Base-by-base conservation (phyloP, 2,797 vertebrate genomes). In the Mergus octosetaceus region DNA sequence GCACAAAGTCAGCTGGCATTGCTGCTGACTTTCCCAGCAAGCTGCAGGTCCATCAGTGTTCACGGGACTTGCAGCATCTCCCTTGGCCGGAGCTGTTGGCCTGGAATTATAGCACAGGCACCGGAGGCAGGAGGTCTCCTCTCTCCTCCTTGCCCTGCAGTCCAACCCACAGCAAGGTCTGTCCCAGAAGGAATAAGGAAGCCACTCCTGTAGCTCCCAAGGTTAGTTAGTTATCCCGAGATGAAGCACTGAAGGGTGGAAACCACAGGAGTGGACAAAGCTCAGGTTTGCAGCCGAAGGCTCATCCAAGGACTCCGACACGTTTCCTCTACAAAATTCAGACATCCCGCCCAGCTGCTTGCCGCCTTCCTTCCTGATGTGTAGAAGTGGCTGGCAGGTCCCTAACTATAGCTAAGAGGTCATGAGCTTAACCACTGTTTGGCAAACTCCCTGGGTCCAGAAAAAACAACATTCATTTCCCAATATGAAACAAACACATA, bases 1-100 rank as follows among this genome's bases (percentile, higher is more conserved):
- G 85, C 95, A 94, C 90, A 80, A 78, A 91, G 89, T 84, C 74
- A 92, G 77, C 69, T 88, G 85, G 94, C 84, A 69, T 57, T 8
- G 60, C 0, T 0, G 71, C 56, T 1, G 0, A 57, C 1, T 1
- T 69, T 36, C 51, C 41, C 56, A 32, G 72, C 71, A 80, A 75
- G 70, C 56, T 1, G 1, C 34, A 45, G 36, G 57, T 47, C 87
- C 70, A 53, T 17, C 2, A 3, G 62, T 9, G 64, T 72, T 47
- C 70, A 19, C 24, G 24, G 4, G 11, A 11, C 66, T 84, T 60
- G 5, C 16, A 78, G 36, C 66, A 85, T 77, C 70, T 70, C 58
- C 72, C 25, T 65, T 51, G 7, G 49, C 12, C 49, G 25, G 32
- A 53, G 21, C 21, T 82, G 86, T 53, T 57, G 76, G 82, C 57